Conservation (phyloP, 2,113 vertebrate genomes). For the Ondatra zibethicus region DNA sequence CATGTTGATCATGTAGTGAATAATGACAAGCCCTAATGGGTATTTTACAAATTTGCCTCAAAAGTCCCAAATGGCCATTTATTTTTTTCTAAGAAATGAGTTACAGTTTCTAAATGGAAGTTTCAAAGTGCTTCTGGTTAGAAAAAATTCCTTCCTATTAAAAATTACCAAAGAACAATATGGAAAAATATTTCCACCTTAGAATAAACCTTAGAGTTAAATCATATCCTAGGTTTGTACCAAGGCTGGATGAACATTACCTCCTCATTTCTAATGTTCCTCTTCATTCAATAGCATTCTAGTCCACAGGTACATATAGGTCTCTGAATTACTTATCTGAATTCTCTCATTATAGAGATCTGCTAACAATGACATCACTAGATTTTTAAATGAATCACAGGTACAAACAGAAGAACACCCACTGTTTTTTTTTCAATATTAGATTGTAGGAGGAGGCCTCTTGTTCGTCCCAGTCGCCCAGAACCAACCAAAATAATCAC, state of each 20-base stretch:
- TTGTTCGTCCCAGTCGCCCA: too few species aligned
- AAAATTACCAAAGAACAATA: neutral
- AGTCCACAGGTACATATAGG: neutral
- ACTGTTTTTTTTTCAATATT: neutral
- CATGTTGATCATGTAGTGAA: neutral
- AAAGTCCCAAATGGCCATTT: neutral
- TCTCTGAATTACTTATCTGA: neutral
- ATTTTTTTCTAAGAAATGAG: neutral
- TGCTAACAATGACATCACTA: neutral
- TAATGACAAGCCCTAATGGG: neutral
- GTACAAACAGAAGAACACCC: neutral
- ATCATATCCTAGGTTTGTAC: neutral
- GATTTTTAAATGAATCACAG: neutral
- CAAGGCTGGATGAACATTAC: neutral
- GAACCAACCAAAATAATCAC: too few species aligned
- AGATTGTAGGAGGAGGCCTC: neutral
- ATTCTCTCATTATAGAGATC: neutral
- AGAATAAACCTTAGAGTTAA: neutral
- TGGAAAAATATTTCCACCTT: neutral
- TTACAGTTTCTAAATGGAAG: neutral
- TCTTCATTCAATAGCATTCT: neutral
- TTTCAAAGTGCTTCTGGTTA: neutral
- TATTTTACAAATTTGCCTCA: neutral
- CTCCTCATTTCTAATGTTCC: neutral
- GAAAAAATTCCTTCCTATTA: neutral